Base-by-base conservation (phyloP, 2,888 invertebrate genomes). In the Macrosiphum euphorbiae region DNA sequence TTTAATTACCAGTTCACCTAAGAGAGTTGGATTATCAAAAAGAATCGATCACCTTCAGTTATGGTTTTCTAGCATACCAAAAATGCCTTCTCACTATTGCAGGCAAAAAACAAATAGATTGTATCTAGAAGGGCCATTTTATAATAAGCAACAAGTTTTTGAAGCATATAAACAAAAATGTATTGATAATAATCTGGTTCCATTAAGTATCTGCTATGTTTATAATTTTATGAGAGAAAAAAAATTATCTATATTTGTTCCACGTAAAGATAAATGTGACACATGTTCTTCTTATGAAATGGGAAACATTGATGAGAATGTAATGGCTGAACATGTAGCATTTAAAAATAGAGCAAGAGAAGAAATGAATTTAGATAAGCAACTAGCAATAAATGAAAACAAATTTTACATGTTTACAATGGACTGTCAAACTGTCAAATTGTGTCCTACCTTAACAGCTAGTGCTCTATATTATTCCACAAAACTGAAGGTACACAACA, bases 291-390 rank as follows among this genome's bases (percentile, higher is more conserved):
- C 41, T 41, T 41, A 41, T 41, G 41, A 41, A 41, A 41, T 41
- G 41, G 3, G 41, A 41, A 41, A 41, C 41, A 41, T 41, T 3
- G 41, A 41, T 41, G 41, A 41, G 2, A 41, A 41, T 41, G 41
- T 41, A 41, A 41, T 41, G 41, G 41, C 41, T 41, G 41, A 41
- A 41, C 95, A 95, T 90, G 92, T 94, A 55, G 58, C n/a, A 35
- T 95, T 87, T 92, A 95, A 95, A 94, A 58, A 94, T 61, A 94
- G 95, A 89, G 95, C 95, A 35, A 90, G 95, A 41, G 55, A 94
- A 88, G 95, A 95, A 88, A 95, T 95, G 94, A 92, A 95, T 13
- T 94, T 95, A 85, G 94, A 95, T 92, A 95, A 94, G 94, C 90
- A 94, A 47, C 58, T 88, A 28, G 91, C 95, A 88, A 84, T 85